Evolutionary conservation across 2,113 vertebrate species (phyloP).

Genomic region (Anolis sagrei): DNA sequence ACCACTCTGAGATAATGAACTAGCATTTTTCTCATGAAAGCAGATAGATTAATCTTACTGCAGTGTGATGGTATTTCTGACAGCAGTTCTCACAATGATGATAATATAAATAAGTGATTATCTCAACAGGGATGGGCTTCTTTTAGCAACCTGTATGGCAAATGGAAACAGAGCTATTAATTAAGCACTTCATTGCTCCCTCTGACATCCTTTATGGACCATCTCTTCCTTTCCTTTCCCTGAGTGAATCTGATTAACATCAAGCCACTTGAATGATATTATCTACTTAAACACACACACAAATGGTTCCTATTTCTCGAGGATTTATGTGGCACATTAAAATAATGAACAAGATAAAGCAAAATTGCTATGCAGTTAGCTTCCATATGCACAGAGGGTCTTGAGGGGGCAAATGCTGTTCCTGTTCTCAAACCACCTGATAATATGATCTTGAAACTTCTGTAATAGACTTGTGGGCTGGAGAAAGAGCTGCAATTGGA

Average conservation of each 20-base stretch:
- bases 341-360: neutral
- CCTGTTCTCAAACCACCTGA: neutral
- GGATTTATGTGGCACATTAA: neutral
- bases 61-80: neutral
- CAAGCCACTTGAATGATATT: neutral
- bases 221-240: neutral
- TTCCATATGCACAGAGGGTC: neutral
- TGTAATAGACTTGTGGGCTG: neutral
- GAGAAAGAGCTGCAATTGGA: neutral
- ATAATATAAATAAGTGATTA: neutral
- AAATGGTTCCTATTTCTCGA: neutral
- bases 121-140: neutral
- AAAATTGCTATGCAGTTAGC: neutral
- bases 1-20: neutral
- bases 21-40: neutral
- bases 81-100: neutral
- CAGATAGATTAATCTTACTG: neutral
- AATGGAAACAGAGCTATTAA: neutral
- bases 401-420: neutral
- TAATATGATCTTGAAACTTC: neutral
- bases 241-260: neutral
- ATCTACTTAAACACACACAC: neutral
- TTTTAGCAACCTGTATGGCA: neutral
- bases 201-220: neutral
- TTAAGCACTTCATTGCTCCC: conserved; percentile 8